Conservation (phyloP, 2,888 invertebrate species). For the Atrina japonica region DNA sequence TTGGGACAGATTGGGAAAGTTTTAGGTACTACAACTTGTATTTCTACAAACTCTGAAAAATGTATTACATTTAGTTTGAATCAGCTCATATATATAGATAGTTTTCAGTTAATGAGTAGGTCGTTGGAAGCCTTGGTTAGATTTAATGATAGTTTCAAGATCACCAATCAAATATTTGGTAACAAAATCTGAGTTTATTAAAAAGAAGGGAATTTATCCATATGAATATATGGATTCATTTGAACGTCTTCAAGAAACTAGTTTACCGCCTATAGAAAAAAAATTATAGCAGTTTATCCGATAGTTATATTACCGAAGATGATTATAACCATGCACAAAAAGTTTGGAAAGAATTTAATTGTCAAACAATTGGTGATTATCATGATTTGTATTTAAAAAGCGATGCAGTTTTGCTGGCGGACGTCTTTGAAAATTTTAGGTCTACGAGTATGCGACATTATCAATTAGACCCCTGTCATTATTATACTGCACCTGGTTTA, state of each 20-base stretch:
- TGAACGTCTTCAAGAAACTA: too few relatives aligned
- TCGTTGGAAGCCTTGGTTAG: too few relatives aligned
- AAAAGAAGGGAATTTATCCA: too few relatives aligned
- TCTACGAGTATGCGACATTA: background rate
- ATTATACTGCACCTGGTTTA: too few relatives aligned
- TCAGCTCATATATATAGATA: too few relatives aligned
- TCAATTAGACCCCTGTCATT: slow-evolving; percentile 57
- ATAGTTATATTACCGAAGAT: slow-evolving; percentile 31
- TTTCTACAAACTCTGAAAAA: slow-evolving; percentile 21
- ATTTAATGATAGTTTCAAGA: too few relatives aligned
- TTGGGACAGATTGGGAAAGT: too few relatives aligned
- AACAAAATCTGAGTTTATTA: too few relatives aligned
- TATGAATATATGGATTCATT: too few relatives aligned
- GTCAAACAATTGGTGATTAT: slow-evolving; percentile 13
- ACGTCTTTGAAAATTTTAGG: slow-evolving; percentile 28
- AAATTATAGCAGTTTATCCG: slow-evolving; percentile 45
- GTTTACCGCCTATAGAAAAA: slow-evolving; percentile 4
- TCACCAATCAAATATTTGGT: too few relatives aligned
- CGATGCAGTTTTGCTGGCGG: slow-evolving; percentile 20
- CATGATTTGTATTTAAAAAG: slow-evolving; percentile 28
- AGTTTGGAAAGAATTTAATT: slow-evolving; percentile 14
- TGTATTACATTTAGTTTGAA: too few relatives aligned
- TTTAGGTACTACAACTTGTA: slow-evolving; percentile 47
- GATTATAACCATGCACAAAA: slow-evolving; percentile 36
- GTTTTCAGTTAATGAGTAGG: too few relatives aligned